Evolutionary conservation across 2,113 vertebrate genomes (phyloP), one percentile per base, ranked within the genome.

Genomic region (Tor tambroides): DNA sequence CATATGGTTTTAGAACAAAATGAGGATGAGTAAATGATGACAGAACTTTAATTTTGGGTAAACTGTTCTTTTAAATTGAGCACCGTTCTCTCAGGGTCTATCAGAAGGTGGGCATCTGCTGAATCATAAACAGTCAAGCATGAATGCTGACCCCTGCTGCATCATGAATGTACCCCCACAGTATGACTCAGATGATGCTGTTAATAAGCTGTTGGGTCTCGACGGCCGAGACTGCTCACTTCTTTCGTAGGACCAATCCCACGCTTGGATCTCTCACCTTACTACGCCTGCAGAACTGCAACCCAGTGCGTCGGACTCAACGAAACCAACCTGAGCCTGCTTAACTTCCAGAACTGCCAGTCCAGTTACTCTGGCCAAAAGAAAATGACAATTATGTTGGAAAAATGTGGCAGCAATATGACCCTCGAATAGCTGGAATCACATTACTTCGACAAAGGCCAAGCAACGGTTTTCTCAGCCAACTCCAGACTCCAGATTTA

Each of bases 401-500:
- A 80, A 77, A 63, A 87, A 86, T 67, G 56, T 86, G 77, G 65
- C 78, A 46, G 43, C 26, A 88, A 90, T 88, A 81, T 88, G 89
- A 87, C 81, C 85, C 76, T 15, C 23, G 59, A 86, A 78, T 83
- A 83, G 1, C 51, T 21, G 78, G 87, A 91, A 89, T 77, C 61
- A 89, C 77, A 86, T 63, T 80, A 61, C 54, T 63, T 30, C 77
- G 65, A 89, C 80, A 86, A 84, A 61, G 12, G 84, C 89, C 90
- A 92, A 89, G 88, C 76, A 59, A 85, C 83, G 83, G 88, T 41
- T 78, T 89, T 85, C 77, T 88, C 79, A 80, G 75, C 85, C 76
- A 76, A 61, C 75, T 87, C 83, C 89, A 90, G 43, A 32, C 63
- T 85, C 75, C 88, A 86, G 90, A 92, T 93, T 91, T 91, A 90